Evolutionary conservation across 92 coral and sea anemone species (phyloP).

Genomic region (Galaxea fascicularis): DNA sequence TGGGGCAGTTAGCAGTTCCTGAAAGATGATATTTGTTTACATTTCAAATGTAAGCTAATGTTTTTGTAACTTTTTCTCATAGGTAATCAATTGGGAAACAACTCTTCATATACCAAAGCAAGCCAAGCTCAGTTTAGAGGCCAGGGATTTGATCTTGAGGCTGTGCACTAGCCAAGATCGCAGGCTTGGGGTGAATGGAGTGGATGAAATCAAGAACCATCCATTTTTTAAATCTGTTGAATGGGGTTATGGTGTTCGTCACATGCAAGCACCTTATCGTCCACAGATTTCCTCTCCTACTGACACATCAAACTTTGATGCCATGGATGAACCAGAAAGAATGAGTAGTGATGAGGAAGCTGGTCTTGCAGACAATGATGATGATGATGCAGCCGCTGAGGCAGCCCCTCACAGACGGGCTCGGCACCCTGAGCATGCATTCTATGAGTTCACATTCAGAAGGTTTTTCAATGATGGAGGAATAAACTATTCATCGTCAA

Average conservation of each 20-base stretch:
- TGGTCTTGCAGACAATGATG: constrained; percentile 64
- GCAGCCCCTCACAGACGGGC: constrained; percentile 59
- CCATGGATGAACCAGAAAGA: constrained; percentile 82
- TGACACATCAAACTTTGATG: constrained; percentile 95
- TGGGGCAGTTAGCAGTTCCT: too few species aligned
- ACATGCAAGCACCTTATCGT: constrained; percentile 80
- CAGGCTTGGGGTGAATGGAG: constrained; percentile 90
- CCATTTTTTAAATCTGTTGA: constrained; percentile 89
- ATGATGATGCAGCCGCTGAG: constrained; percentile 44
- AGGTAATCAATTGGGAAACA: constrained; percentile 96
- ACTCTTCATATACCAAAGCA: constrained; percentile 86
- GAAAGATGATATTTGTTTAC: too few species aligned
- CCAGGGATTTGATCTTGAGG: constrained; percentile 88
- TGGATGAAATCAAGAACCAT: constrained; percentile 88
- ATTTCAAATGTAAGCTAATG: not conserved
- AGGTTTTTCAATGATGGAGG: constrained; percentile 90
- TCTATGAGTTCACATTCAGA: constrained; percentile 97
- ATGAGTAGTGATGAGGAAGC: constrained; percentile 71
- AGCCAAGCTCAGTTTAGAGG: constrained; percentile 79
- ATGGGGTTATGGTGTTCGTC: constrained; percentile 86
- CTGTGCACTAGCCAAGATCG: constrained; percentile 89
- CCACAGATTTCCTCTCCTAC: constrained; percentile 89
- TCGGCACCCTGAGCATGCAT: constrained; percentile 93
- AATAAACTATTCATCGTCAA: constrained; percentile 41
- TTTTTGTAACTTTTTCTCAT: not conserved